Evolutionary conservation across 2,113 vertebrate species (phyloP), one percentile per base, ranked within the genome.

Genomic region (Equus quagga): DNA sequence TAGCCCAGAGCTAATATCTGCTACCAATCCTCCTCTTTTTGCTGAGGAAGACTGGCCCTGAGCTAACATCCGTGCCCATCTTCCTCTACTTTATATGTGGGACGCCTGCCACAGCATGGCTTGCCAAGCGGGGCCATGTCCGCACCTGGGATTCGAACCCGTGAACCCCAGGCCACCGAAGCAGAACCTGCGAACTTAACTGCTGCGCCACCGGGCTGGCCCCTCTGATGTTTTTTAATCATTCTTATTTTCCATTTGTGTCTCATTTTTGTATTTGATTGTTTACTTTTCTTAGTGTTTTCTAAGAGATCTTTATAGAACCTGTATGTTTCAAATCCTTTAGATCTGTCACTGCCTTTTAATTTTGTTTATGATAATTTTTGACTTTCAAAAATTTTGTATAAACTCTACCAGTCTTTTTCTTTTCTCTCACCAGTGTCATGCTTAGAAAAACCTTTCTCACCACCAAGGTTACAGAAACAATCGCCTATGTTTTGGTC

Each of bases 391-490:
- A 80, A 85, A 54, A 12, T 62, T 76, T 44, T 78, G 89, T 17
- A 23, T 13, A 46, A 78, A 60, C 7, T 36, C 23, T 51, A 15
- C 51, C 56, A 58, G 44, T 36, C 72, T 80, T 73, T 83, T 89
- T 33, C 9, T 75, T 80, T 67, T 88, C 44, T 92, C 28, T 83
- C 80, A 75, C 23, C 26, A 73, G 79, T 72, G 51, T 36, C 44
- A 58, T 1, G 2, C 56, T 90, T 86, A 83, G 76, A 72, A 91
- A 88, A 94, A 75, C 8, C 41, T 75, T 89, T 56, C 82, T 87
- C 0, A 7, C 67, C 56, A 51, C n/a, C 36, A 80, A 91, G 86
- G 72, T 97, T 89, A 94, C 18, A 89, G 28, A 82, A 96, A 94
- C 49, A 95, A 87, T 78, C 15, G 28, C 76, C 49, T 54, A 6